Conservation (phyloP, 1,140 invertebrate genomes). For the Platyura marginata region DNA sequence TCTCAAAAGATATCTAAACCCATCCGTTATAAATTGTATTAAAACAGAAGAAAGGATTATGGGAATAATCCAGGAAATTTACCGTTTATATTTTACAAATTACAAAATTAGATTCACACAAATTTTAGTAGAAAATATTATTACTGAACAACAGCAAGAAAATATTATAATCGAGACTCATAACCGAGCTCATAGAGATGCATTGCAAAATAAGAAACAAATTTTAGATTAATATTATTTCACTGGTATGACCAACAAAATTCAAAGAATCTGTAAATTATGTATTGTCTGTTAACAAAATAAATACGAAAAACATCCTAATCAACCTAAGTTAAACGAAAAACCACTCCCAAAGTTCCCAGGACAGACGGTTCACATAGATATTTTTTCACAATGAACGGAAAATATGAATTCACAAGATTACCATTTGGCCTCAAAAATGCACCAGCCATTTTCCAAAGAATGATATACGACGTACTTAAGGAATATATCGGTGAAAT, state of each 20-base stretch:
- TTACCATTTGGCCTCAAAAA: slow-evolving; percentile 25
- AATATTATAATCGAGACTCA: background rate
- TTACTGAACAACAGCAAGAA: too few relatives aligned
- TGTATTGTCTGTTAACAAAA: too few relatives aligned
- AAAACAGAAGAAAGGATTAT: background rate
- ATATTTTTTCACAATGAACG: slow-evolving; percentile 20
- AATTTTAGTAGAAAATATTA: background rate
- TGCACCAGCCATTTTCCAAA: slow-evolving; percentile 24
- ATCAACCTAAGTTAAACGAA: too few relatives aligned
- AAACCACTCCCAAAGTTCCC: too few relatives aligned
- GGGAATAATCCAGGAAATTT: background rate
- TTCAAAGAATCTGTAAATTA: too few relatives aligned
- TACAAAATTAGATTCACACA: background rate
- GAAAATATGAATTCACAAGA: slow-evolving; percentile 19
- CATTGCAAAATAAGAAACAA: too few relatives aligned
- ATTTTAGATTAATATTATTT: too few relatives aligned
- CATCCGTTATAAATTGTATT: too few relatives aligned
- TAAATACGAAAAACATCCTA: too few relatives aligned
- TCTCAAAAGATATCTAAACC: background rate
- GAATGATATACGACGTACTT: slow-evolving; percentile 23
- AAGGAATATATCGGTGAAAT: slow-evolving; percentile 9
- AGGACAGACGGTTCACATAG: too few relatives aligned
- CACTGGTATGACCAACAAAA: too few relatives aligned
- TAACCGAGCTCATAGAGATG: background rate
- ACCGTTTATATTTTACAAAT: background rate